Evolutionary conservation across 1,140 invertebrate genomes (phyloP), one percentile per base, ranked within the genome.

Genomic region (Polypedilum pembai): DNA sequence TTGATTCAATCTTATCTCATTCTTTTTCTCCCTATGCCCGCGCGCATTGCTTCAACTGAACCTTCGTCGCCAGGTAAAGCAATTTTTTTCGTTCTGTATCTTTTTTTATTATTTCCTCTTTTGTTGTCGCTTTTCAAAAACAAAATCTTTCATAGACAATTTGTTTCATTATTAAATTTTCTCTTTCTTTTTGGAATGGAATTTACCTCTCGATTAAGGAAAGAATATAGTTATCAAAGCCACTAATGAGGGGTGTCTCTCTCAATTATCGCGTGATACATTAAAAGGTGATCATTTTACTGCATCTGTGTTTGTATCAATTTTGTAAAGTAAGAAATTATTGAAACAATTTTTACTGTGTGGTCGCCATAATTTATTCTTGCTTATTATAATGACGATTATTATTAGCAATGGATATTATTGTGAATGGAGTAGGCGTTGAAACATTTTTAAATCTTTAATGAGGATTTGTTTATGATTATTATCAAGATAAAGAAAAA

Each of bases 111-210:
- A 17, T n/a, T 69, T 69, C 65, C 10, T 18, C 65, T 21, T 69
- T 21, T 69, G 65, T 69, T 18, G 65, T 20, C n/a, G 18, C 65
- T 18, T 69, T 20, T 33, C 5, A 8, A 7, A 69, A 20, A 20
- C 8, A 12, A 69, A 69, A 69, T 69, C 65, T 69, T 21, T 69
- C 65, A 69, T 69, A 69, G 65, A 69, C 65, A 69, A 69, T 69
- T 69, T 69, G 65, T 69, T 69, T 69, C 18, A 21, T 56, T 56
- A 56, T 18, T 69, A 17, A 15, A 56, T 56, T 56, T 56, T 56
- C 8, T 17, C 45, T 56, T 56, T 8, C 8, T 56, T 56, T 56
- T 56, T 56, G 7, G 7, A 17, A 3, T 56, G 24, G 24, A 33
- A 33, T 33, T 1, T 5, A 33, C 24, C 24, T 3, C 24, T 3